Evolutionary conservation across 2,888 invertebrate genomes (phyloP).

Genomic region (Plebejus melissa): DNA sequence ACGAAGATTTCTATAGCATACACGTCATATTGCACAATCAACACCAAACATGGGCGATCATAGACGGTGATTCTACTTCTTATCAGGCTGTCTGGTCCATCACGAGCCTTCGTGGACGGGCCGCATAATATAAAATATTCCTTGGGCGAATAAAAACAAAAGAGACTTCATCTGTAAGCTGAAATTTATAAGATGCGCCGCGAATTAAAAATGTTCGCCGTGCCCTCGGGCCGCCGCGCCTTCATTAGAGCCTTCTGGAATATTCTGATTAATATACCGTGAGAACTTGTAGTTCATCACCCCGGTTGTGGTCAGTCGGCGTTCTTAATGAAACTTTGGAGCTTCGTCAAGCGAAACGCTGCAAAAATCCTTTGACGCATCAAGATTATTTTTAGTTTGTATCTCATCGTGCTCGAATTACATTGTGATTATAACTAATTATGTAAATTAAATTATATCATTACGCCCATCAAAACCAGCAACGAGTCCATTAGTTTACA

Average conservation of each 20-base stretch:
- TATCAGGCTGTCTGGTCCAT: background rate
- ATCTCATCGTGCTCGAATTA: background rate
- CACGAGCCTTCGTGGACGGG: background rate
- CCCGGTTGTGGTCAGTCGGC: conserved; percentile 37
- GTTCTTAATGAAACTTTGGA: background rate
- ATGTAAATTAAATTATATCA: background rate
- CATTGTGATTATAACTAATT: background rate
- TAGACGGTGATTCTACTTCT: background rate
- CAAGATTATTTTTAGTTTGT: background rate
- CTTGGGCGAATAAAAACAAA: conserved; percentile 68
- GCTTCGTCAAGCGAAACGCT: background rate
- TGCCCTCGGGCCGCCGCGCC: conserved; percentile 63
- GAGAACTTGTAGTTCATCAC: conserved; percentile 61
- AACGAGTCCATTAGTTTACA: background rate
- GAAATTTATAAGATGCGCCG: conserved; percentile 75
- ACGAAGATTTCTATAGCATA: background rate
- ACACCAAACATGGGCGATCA: background rate
- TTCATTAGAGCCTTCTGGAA: conserved; percentile 69
- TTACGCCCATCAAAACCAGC: background rate
- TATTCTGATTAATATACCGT: conserved; percentile 72
- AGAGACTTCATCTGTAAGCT: conserved; percentile 63
- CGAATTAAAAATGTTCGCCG: conserved; percentile 75
- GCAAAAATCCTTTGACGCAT: background rate
- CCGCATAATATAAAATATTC: conserved; percentile 51
- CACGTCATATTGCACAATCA: background rate